Evolutionary conservation across 2,888 invertebrate species (phyloP).

Genomic region (Tiliacea aurago): DNA sequence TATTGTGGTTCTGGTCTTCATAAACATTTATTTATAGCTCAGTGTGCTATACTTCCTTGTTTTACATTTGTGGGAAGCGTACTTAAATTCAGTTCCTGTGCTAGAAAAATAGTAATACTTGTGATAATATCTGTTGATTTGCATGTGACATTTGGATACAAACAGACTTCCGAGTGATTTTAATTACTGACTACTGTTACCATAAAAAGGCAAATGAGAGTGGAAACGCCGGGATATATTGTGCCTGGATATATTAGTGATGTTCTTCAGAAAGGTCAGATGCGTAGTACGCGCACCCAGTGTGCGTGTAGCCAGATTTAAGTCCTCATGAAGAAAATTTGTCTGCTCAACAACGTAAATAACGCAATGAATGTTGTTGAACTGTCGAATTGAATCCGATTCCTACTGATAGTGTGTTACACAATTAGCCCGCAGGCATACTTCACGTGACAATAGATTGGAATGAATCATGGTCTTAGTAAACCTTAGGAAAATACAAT

Average conservation of each 20-base stretch:
- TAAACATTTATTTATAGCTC: constrained; percentile 29
- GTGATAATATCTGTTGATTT: not conserved
- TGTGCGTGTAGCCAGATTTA: too few species aligned
- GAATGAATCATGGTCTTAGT: not conserved
- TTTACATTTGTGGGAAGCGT: too few species aligned
- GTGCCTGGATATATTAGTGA: too few species aligned
- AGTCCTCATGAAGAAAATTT: too few species aligned
- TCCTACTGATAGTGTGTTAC: too few species aligned
- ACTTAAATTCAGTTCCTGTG: not conserved
- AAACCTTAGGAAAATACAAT: not conserved
- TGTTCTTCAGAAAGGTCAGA: not conserved
- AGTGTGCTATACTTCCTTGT: not conserved
- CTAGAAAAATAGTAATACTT: not conserved
- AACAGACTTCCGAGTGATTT: not conserved
- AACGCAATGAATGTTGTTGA: too few species aligned
- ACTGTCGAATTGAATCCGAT: too few species aligned
- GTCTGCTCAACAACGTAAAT: too few species aligned
- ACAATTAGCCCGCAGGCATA: not conserved
- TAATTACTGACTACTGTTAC: too few species aligned
- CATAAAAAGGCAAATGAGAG: too few species aligned
- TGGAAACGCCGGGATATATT: not conserved
- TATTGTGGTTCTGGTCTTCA: not conserved
- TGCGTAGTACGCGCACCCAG: not conserved
- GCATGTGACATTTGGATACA: not conserved
- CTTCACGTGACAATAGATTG: not conserved